Evolutionary conservation across 2,113 vertebrate species (phyloP).

Genomic region (Drymodes brunneopygia): DNA sequence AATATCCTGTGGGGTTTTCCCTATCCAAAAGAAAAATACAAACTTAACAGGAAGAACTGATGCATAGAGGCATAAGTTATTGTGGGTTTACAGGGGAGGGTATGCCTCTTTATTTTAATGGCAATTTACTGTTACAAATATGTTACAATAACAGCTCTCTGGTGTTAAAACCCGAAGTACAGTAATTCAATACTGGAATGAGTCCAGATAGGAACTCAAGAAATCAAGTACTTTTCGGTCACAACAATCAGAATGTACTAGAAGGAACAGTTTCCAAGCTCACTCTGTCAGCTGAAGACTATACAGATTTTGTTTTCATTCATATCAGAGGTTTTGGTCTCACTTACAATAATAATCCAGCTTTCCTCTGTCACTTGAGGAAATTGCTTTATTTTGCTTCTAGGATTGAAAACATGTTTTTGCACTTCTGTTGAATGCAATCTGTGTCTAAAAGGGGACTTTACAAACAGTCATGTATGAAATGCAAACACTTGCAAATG

Average conservation of each 20-base stretch:
- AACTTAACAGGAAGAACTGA: neutral
- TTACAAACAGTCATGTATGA: neutral
- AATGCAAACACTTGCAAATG: neutral
- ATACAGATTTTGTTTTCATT: neutral
- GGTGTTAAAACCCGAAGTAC: neutral
- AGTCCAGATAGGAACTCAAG: neutral
- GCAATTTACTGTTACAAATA: neutral
- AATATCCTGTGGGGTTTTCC: neutral
- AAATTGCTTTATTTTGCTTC: neutral
- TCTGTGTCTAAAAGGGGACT: neutral
- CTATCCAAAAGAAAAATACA: neutral
- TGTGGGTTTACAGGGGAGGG: accelerated
- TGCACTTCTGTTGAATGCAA: neutral
- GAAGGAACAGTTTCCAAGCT: neutral
- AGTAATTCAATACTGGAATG: neutral
- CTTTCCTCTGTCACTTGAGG: neutral
- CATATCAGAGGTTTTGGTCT: neutral
- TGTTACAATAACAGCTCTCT: neutral
- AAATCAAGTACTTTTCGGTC: neutral
- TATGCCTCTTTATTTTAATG: neutral
- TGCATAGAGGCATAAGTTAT: neutral
- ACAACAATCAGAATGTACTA: neutral
- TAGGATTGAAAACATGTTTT: neutral
- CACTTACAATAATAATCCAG: neutral
- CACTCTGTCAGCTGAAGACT: neutral